These are phyloP conservation scores for Venturia canescens DNA, from an alignment of 1,140 invertebrate genomes.

Conservation along the genomic window DNA sequence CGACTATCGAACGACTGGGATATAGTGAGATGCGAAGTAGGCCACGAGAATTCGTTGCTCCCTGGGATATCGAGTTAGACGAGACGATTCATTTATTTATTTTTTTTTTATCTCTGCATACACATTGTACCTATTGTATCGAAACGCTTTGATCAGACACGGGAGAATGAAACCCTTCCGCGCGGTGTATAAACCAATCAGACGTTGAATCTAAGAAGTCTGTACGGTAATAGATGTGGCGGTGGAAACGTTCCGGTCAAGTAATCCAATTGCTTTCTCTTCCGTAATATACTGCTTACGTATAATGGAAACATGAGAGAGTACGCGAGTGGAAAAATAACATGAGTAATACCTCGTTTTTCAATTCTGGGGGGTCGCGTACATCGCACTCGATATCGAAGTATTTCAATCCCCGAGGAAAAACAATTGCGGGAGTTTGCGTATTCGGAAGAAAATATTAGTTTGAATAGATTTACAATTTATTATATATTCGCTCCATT, in stretches of 20 bases:
- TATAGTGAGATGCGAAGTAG: slow-evolving; percentile 8
- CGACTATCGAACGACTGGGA: background rate
- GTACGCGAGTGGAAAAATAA: background rate
- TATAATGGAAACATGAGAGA: slow-evolving; percentile 44
- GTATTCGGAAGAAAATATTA: no score
- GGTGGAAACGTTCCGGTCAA: slow-evolving; percentile 52
- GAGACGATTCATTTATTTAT: slow-evolving; percentile 28
- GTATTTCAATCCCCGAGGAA: no score
- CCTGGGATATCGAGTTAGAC: slow-evolving; percentile 8
- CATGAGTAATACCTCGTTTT: background rate
- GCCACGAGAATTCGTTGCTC: slow-evolving; percentile 31
- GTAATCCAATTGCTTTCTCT: slow-evolving; percentile 54
- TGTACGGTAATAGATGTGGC: slow-evolving; percentile 26
- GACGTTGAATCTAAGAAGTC: slow-evolving; percentile 11
- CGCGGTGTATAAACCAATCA: slow-evolving; percentile 22
- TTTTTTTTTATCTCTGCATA: no score
- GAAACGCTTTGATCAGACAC: background rate
- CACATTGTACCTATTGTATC: slow-evolving; percentile 13
- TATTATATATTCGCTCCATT: background rate
- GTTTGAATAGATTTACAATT: no score
- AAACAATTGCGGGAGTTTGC: no score
- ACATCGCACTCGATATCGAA: no score
- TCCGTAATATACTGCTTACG: slow-evolving; percentile 36
- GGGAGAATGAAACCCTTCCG: slow-evolving; percentile 18
- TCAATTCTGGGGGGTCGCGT: background rate